Evolutionary conservation across 2,113 vertebrate genomes (phyloP).

Genomic region (Mola mola): DNA sequence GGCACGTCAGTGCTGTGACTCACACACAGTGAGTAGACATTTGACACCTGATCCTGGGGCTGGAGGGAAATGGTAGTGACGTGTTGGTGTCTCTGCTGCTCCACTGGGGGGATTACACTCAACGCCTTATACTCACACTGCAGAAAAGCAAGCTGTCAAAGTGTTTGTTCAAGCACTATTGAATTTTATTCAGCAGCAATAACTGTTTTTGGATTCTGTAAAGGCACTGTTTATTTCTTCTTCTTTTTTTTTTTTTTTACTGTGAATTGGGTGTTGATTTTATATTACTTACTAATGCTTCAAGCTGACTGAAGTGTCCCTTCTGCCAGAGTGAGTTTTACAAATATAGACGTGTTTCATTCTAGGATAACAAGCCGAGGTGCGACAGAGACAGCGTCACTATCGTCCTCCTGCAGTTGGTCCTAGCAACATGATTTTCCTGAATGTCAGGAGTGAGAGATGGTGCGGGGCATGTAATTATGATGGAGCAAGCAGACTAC

Average conservation of each 20-base stretch:
- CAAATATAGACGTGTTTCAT: conserved; percentile 43
- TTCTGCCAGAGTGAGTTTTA: conserved; percentile 23
- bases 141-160: conserved; percentile 28
- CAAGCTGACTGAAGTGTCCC: no score
- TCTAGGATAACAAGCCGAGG: conserved; percentile 24
- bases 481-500: conserved; percentile 38
- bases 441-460: conserved; percentile 57
- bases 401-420: conserved; percentile 48
- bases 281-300: conserved; percentile 18
- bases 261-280: conserved; percentile 24
- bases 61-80: conserved; percentile 27
- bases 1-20: no score
- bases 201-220: no score
- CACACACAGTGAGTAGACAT: conserved; percentile 33
- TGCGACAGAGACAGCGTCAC: conserved; percentile 28
- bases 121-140: not conserved
- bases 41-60: conserved; percentile 42
- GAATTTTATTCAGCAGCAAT: not conserved
- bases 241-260: conserved; percentile 6
- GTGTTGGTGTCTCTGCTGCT: conserved; percentile 25
- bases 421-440: conserved; percentile 61
- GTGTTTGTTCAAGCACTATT: conserved; percentile 16
- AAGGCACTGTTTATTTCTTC: no score
- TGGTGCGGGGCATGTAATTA: conserved; percentile 41
- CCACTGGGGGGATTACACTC: conserved; percentile 1